These are phyloP conservation scores for Eudemis profundana DNA, from an alignment of 2,888 invertebrate genomes.

Conservation along the genomic window DNA sequence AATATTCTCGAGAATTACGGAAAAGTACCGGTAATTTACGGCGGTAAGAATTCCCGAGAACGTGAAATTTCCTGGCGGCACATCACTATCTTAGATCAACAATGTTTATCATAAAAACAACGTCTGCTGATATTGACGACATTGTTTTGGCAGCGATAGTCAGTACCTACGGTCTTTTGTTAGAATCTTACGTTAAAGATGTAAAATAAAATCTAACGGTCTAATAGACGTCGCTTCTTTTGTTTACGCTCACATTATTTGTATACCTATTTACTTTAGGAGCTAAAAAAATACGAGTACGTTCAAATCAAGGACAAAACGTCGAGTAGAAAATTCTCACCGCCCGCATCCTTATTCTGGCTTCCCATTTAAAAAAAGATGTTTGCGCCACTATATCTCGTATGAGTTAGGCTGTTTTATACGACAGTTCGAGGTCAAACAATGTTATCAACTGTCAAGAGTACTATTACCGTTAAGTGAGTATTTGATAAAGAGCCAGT, in stretches of 20 bases:
- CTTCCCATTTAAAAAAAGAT: background rate
- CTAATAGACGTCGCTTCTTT: too few relatives aligned
- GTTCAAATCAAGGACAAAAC: constrained; percentile 1
- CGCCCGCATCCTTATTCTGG: constrained; percentile 29
- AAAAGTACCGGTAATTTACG: too few relatives aligned
- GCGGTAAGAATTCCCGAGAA: too few relatives aligned
- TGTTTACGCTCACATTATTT: too few relatives aligned
- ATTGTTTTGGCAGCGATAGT: background rate
- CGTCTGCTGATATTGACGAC: background rate
- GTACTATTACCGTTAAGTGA: constrained; percentile 23
- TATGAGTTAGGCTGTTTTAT: background rate
- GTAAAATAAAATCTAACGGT: too few relatives aligned
- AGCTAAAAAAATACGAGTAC: too few relatives aligned
- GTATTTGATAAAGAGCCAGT: constrained; percentile 7
- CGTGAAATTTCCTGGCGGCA: too few relatives aligned
- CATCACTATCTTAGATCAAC: background rate
- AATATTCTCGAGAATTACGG: too few relatives aligned
- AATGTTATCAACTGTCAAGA: constrained; percentile 35
- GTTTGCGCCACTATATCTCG: background rate
- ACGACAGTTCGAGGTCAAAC: constrained; percentile 27
- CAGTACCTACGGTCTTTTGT: background rate
- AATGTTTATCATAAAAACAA: background rate
- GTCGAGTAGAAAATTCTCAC: constrained; percentile 2
- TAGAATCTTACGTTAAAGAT: background rate
- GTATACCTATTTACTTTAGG: too few relatives aligned